phyloP scores from a whole-genome alignment of 2,113 vertebrate species.

The Callipepla squamata region DNA sequence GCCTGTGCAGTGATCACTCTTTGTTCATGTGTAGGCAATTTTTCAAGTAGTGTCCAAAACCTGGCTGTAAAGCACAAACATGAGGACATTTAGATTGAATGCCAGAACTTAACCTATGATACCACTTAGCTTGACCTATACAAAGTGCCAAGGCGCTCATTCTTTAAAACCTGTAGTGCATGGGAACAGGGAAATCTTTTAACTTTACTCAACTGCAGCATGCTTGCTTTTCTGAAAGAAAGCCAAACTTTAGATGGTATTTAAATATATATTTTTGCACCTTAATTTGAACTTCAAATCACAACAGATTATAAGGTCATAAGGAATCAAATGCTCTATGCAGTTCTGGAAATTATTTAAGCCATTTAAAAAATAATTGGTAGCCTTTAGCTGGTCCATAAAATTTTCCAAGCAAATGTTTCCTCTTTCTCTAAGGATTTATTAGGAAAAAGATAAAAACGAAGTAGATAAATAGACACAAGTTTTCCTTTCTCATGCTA shows the following conservation, averaged over 20 bases:
- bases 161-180: not conserved
- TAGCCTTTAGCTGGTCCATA: not conserved
- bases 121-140: constrained; percentile 25
- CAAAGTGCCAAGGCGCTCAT: not conserved
- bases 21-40: not conserved
- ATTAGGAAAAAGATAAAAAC: not conserved
- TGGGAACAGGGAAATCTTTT: not conserved
- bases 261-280: not conserved
- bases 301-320: not conserved
- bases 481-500: not conserved
- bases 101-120: constrained; percentile 30
- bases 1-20: not conserved
- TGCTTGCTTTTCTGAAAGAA: not conserved
- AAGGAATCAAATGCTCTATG: not conserved
- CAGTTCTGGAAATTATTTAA: not conserved
- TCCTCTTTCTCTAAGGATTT: not conserved
- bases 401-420: not conserved
- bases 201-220: not conserved
- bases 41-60: constrained; percentile 10
- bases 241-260: not conserved
- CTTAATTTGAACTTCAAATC: constrained; percentile 24
- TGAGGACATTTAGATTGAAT: not conserved
- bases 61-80: not conserved
- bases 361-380: not conserved
- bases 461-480: not conserved